These are phyloP conservation scores for Euzetes globulus DNA, from an alignment of 2,888 invertebrate species.

Conservation along the genomic window DNA sequence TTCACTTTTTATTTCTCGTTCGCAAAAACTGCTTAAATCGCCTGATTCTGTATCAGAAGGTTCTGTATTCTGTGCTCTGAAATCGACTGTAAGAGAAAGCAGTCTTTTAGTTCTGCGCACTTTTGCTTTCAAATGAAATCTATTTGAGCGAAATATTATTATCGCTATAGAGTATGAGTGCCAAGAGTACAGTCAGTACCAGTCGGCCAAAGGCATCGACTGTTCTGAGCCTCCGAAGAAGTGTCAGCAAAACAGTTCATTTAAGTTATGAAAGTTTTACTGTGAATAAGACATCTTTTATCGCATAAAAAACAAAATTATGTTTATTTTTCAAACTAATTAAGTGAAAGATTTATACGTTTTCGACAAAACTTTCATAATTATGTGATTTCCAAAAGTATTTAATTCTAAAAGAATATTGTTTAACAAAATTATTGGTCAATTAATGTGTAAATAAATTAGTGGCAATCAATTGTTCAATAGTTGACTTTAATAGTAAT, in stretches of 20 bases:
- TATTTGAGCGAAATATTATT: constrained; percentile 26
- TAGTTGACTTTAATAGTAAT: neutral
- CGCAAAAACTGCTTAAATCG: neutral
- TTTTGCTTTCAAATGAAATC: neutral
- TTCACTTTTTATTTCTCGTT: constrained; percentile 6
- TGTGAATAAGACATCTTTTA: neutral
- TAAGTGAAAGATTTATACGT: too few relatives aligned
- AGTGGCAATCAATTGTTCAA: neutral
- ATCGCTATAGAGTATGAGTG: neutral
- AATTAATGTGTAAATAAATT: neutral
- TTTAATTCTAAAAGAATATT: too few relatives aligned
- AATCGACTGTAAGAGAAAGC: neutral
- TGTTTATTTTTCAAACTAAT: too few relatives aligned
- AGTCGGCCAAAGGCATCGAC: constrained; percentile 19
- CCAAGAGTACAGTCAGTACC: constrained; percentile 14
- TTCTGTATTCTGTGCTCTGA: neutral
- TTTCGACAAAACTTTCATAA: too few relatives aligned
- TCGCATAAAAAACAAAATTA: too few relatives aligned
- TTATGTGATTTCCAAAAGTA: too few relatives aligned
- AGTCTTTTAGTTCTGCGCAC: constrained; percentile 7
- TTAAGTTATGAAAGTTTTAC: neutral
- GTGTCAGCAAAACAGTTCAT: neutral
- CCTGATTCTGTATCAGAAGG: neutral
- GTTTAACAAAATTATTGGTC: too few relatives aligned
- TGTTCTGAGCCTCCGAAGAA: constrained; percentile 4